Percentiles rank a stretch among this genome's conserved stretches.
phyloP scores from a whole-genome alignment of 2,888 invertebrate species.

The Adineta ricciae region DNA sequence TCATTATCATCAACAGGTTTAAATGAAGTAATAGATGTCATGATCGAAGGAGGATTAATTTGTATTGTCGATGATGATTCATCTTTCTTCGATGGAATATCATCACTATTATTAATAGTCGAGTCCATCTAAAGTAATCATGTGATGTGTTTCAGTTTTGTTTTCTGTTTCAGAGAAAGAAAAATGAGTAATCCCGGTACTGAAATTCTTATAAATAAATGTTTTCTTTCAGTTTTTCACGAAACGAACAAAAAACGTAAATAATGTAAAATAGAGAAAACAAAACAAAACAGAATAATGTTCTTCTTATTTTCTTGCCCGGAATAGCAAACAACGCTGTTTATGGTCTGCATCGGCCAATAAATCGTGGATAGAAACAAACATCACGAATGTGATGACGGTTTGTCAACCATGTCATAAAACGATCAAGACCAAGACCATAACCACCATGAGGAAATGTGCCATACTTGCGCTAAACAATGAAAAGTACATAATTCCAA shows the following conservation, averaged over 20 bases:
- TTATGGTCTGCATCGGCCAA: conserved; percentile 71
- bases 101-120: background rate
- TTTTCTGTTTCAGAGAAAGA: background rate
- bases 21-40: background rate
- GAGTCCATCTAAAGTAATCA: background rate
- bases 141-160: background rate
- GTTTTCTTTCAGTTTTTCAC: background rate
- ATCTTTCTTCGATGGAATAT: background rate
- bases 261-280: background rate
- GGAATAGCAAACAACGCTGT: no score
- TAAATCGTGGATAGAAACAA: conserved; percentile 88
- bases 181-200: background rate
- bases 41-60: background rate
- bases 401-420: conserved; percentile 89
- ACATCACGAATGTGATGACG: conserved; percentile 92
- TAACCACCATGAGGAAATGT: conserved; percentile 93
- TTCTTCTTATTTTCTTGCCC: background rate
- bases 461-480: conserved; percentile 73
- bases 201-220: background rate
- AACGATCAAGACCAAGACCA: conserved; percentile 88
- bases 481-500: conserved; percentile 64
- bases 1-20: background rate
- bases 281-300: background rate
- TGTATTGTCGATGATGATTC: background rate
- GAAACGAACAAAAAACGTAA: background rate